phyloP scores from a whole-genome alignment of 2,797 vertebrate species.

The Sebastes hubbsi region DNA sequence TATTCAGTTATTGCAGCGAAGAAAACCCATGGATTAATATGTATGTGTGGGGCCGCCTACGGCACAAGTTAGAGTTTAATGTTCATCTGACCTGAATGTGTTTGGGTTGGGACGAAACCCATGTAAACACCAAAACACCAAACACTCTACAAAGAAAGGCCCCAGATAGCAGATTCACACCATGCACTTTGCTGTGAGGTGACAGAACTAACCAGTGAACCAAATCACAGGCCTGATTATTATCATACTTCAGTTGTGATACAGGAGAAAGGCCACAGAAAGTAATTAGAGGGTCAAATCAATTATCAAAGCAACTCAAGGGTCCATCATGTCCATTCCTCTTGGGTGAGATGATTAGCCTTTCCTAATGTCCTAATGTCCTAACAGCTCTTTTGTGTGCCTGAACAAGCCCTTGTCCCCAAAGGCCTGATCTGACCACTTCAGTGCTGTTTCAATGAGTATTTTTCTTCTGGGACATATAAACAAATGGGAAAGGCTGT shows the following conservation, averaged over 20 bases:
- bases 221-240: background rate
- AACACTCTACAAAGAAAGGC: background rate
- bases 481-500: background rate
- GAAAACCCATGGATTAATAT: background rate
- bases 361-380: constrained; percentile 38
- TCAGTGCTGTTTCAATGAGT: constrained; percentile 44
- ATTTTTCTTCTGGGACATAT: background rate
- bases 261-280: background rate
- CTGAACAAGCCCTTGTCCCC: constrained; percentile 5
- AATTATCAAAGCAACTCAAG: constrained; percentile 35
- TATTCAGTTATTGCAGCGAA: background rate
- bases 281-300: constrained; percentile 31
- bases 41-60: background rate
- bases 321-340: constrained; percentile 45
- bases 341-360: constrained; percentile 50
- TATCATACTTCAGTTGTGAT: background rate
- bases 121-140: background rate
- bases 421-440: constrained; percentile 42
- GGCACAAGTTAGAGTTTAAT: background rate
- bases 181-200: background rate
- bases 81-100: background rate
- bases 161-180: background rate
- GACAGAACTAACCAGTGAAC: background rate
- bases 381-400: constrained; percentile 25
- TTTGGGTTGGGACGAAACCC: background rate